A percentile compares a stretch with the other conserved stretches of the same genome.
phyloP scores from a whole-genome alignment of 2,797 vertebrate genomes.

The Urocyon cinereoargenteus region DNA sequence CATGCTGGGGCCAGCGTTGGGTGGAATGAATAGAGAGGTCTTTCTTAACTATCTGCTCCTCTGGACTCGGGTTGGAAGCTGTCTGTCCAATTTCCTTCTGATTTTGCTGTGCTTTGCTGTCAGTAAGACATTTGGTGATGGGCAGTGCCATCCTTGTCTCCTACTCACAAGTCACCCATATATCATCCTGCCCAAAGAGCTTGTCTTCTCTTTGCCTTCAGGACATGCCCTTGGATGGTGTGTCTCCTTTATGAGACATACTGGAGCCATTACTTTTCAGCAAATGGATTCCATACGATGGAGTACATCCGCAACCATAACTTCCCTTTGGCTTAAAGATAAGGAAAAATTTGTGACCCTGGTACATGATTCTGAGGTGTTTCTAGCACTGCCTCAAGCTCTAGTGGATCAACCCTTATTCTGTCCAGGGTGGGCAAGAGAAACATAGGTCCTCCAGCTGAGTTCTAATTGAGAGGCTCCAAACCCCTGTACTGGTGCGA shows the following conservation, averaged over 20 bases:
- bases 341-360: neutral
- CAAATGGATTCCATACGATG: neutral
- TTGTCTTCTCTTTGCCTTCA: neutral
- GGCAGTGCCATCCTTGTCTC: neutral
- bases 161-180: neutral
- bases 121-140: neutral
- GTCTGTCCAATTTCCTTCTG: neutral
- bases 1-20: neutral
- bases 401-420: neutral
- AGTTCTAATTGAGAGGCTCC: conserved; percentile 43
- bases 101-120: neutral
- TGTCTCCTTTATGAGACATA: neutral
- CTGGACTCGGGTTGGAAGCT: neutral
- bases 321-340: conserved; percentile 4
- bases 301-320: neutral
- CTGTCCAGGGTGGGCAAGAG: neutral
- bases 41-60: neutral
- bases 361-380: neutral
- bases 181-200: neutral
- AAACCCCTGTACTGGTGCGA: neutral
- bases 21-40: neutral
- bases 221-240: neutral
- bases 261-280: neutral
- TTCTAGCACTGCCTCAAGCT: neutral
- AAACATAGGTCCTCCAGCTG: neutral